These are phyloP conservation scores for Boloria selene DNA, from an alignment of 2,888 invertebrate genomes.

Conservation along the genomic window DNA sequence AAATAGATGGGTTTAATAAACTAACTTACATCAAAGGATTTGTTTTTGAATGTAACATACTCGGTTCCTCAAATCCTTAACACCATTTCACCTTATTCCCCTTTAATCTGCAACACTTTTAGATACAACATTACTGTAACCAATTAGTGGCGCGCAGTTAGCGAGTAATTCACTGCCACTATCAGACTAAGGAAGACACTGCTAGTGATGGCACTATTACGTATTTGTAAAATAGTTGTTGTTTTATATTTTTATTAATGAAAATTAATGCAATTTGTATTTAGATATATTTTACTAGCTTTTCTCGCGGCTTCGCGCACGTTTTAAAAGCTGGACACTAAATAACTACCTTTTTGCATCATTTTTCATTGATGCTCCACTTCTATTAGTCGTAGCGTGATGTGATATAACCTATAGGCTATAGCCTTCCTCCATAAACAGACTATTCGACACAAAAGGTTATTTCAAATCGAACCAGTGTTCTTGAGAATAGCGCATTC, in stretches of 20 bases:
- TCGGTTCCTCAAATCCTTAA: not conserved
- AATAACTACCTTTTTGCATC: too few species aligned
- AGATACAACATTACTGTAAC: slow-evolving; percentile 41
- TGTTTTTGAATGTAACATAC: not conserved
- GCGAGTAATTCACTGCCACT: slow-evolving; percentile 74
- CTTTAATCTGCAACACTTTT: slow-evolving; percentile 25
- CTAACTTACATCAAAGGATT: too few species aligned
- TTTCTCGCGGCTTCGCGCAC: too few species aligned
- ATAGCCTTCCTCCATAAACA: too few species aligned
- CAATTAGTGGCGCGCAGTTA: slow-evolving; percentile 73
- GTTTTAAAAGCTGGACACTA: too few species aligned
- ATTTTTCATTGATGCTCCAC: too few species aligned
- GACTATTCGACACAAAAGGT: too few species aligned
- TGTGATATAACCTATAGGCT: too few species aligned
- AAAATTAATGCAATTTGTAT: not conserved
- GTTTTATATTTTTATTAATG: not conserved
- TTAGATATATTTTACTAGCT: not conserved
- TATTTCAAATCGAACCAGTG: too few species aligned
- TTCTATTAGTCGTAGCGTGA: too few species aligned
- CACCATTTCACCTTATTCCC: slow-evolving; percentile 12
- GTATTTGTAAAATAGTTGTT: slow-evolving; percentile 6
- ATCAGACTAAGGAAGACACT: slow-evolving; percentile 51
- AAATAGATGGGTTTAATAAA: too few species aligned
- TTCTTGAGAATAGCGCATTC: too few species aligned
- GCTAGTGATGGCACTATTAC: slow-evolving; percentile 20